These are phyloP conservation scores for Antedon mediterranea DNA, from an alignment of 53 echinoderm and acorn worm species.

Conservation along the genomic window DNA sequence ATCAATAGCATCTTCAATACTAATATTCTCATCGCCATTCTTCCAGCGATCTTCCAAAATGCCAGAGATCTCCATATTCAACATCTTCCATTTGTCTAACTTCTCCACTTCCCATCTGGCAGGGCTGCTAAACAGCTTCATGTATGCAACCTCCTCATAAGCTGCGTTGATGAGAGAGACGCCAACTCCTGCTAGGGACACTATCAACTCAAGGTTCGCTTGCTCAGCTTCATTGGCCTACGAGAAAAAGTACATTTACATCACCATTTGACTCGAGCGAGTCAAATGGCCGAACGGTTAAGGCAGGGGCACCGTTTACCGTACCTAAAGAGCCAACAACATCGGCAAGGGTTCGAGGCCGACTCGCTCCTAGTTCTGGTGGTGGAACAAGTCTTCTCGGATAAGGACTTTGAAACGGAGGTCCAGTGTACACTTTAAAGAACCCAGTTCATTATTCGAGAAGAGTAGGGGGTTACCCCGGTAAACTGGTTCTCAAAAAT, in stretches of 20 bases:
- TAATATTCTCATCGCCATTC: constrained; percentile 41
- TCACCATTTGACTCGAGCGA: too few relatives aligned
- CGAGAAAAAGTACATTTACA: background rate
- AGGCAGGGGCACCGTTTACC: too few relatives aligned
- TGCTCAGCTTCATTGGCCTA: constrained; percentile 82
- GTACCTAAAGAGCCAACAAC: too few relatives aligned
- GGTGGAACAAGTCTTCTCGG: too few relatives aligned
- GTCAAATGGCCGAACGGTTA: too few relatives aligned
- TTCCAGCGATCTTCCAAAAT: constrained; percentile 63
- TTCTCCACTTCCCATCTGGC: constrained; percentile 94
- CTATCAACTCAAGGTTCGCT: constrained; percentile 67
- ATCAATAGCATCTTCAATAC: constrained; percentile 66
- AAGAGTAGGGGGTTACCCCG: too few relatives aligned
- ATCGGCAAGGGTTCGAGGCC: too few relatives aligned
- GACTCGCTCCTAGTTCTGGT: too few relatives aligned
- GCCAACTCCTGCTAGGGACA: constrained; percentile 67
- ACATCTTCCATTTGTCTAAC: constrained; percentile 75
- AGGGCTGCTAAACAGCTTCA: constrained; percentile 66
- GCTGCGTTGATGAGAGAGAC: constrained; percentile 66
- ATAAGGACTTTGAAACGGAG: too few relatives aligned
- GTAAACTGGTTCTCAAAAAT: too few relatives aligned
- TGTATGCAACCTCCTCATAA: constrained; percentile 91
- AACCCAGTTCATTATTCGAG: too few relatives aligned
- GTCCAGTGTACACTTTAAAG: too few relatives aligned
- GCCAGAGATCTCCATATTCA: constrained; percentile 76